Conservation (phyloP, 2,797 vertebrate species). For the Falco concolor region DNA sequence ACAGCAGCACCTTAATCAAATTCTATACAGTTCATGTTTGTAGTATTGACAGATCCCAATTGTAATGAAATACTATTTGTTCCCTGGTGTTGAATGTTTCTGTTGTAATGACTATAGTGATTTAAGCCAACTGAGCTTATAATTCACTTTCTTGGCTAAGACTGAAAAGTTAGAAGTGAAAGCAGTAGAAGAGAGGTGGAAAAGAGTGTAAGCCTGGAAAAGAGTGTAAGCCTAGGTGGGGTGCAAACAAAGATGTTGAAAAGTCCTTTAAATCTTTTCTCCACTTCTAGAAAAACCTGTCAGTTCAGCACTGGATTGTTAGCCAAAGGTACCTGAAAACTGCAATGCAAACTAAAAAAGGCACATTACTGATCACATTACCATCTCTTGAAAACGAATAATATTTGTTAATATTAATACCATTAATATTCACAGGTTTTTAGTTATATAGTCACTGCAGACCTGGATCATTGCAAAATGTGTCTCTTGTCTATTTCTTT, state of each 20-base stretch:
- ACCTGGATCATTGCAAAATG: neutral
- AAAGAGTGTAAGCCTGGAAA: neutral
- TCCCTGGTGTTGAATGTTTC: neutral
- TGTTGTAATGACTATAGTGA: neutral
- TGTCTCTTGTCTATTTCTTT: neutral
- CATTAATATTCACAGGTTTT: neutral
- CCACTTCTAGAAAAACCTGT: neutral
- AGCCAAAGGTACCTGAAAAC: neutral
- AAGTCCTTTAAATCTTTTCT: neutral
- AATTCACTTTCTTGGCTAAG: neutral
- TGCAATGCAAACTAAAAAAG: neutral
- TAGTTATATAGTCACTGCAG: neutral
- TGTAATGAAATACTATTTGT: slow-evolving; percentile 29
- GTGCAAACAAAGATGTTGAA: neutral
- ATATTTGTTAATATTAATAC: neutral
- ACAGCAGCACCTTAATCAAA: slow-evolving; percentile 10
- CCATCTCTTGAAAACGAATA: neutral
- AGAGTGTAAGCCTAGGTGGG: neutral
- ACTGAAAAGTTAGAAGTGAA: neutral
- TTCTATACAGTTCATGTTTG: neutral
- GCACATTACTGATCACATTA: neutral
- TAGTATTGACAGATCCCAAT: slow-evolving; percentile 38
- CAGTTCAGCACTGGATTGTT: neutral
- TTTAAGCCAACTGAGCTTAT: neutral
- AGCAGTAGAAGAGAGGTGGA: neutral